phyloP scores from a whole-genome alignment of 2,888 invertebrate genomes.

The Notodonta dromedarius region DNA sequence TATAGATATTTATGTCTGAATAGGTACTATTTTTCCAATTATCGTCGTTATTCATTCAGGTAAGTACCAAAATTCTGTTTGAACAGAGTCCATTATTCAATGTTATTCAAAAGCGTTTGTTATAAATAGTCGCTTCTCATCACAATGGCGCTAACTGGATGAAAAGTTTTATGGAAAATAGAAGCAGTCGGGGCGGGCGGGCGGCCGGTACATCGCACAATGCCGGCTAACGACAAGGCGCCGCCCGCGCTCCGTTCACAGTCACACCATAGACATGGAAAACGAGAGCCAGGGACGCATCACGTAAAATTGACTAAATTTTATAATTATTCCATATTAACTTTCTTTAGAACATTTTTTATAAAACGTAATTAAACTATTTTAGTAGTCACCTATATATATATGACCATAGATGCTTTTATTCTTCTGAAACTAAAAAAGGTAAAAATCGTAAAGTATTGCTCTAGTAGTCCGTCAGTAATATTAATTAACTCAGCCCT shows the following conservation, averaged over 20 bases:
- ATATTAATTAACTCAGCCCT: too few species aligned
- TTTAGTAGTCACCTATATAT: too few species aligned
- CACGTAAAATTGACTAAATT: background rate
- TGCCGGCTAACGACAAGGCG: slow-evolving; percentile 30
- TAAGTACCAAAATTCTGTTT: background rate
- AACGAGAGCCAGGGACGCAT: background rate
- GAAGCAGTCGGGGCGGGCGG: slow-evolving; percentile 18
- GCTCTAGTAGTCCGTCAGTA: too few species aligned
- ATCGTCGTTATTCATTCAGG: background rate
- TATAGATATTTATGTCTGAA: background rate
- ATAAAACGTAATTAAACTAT: too few species aligned
- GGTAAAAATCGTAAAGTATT: too few species aligned
- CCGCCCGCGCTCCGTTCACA: background rate
- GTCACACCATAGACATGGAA: slow-evolving; percentile 3
- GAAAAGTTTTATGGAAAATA: slow-evolving; percentile 36
- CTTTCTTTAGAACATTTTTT: too few species aligned
- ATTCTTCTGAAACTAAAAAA: too few species aligned
- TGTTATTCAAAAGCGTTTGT: slow-evolving; percentile 4
- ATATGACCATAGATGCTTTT: too few species aligned
- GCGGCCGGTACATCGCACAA: slow-evolving; percentile 28
- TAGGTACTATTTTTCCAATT: background rate
- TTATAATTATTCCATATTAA: background rate
- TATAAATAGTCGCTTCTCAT: slow-evolving; percentile 8
- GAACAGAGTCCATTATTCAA: slow-evolving; percentile 2
- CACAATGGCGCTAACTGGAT: slow-evolving; percentile 22